Base-by-base conservation (phyloP, 2,888 invertebrate genomes). In the Apeira syringaria region DNA sequence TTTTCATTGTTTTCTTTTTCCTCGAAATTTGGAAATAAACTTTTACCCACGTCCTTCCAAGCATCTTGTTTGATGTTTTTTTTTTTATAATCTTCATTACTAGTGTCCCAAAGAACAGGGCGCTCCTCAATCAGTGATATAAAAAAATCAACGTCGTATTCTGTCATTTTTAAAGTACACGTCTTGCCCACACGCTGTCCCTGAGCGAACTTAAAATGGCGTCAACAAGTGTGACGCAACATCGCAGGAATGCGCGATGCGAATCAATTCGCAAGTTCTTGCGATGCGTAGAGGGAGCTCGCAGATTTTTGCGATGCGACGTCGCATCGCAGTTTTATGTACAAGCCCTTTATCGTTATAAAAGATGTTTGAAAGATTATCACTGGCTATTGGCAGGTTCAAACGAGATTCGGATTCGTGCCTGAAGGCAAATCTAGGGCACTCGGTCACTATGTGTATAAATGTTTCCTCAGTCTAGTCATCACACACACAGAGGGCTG, bases 21-120 rank as follows among this genome's bases (percentile, higher is more conserved):
- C 32, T 52, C 37, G 51, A 51, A 56, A 51, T 51, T 52, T 47
- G 46, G 46, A 55, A 52, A 55, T 48, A 59, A 51, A 49, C 48
- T 47, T 51, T 54, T 43, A 52, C 59, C 57, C 11, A 55, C 53
- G 46, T 43, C 32, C 47, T 55, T 59, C 54, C 56, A 59, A 45
- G 39, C 54, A 43, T 54, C 53, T 45, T 45, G 45, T 35, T 45
- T 39, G 31, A 45, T 45, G 31, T 39, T 51, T 56, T 49, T 58
- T 26, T 58, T 56, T 53, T 52, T 56, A 53, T 53, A 57, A 56
- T 55, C 39, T 43, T 59, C 59, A 43, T 54, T 47, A 54, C 54
- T 58, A 42, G 48, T 54, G 53, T 57, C 53, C 56, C 51, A 56
- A 53, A 58, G 35, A 45, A 54, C 51, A 32, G 35, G 32, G 35